Conservation (phyloP, 2,113 vertebrate species). For the Brachionichthys hirsutus region DNA sequence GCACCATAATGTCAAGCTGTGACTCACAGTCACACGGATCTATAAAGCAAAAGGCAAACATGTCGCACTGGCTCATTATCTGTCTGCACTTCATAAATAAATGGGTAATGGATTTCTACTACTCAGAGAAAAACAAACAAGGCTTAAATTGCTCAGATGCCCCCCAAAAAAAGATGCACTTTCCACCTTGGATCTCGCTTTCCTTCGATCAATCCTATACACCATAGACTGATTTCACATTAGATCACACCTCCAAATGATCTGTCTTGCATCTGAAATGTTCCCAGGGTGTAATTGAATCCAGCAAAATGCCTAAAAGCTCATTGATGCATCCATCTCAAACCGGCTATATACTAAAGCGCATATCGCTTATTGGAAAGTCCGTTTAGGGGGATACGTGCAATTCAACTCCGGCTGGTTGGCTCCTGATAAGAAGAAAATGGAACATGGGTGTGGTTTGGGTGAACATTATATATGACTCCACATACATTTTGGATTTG, state of each 20-base stretch:
- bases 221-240: neutral
- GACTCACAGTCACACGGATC: constrained; percentile 1
- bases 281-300: constrained; percentile 2
- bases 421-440: constrained; percentile 20
- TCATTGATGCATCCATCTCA: constrained; percentile 21
- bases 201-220: constrained; percentile 17
- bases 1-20: no score
- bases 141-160: constrained; percentile 11
- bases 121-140: constrained; percentile 14
- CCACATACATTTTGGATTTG: constrained; percentile 6
- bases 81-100: neutral
- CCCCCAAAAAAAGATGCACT: neutral
- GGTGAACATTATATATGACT: neutral
- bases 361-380: constrained; percentile 24
- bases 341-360: constrained; percentile 1
- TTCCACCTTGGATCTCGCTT: constrained; percentile 14
- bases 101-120: constrained; percentile 2
- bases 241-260: constrained; percentile 15
- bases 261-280: constrained; percentile 19
- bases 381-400: constrained; percentile 5
- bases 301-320: constrained; percentile 18
- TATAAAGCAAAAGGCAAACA: constrained; percentile 13
- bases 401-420: constrained; percentile 4
- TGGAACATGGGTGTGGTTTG: neutral
- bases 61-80: constrained; percentile 10